Evolutionary conservation across 2,888 invertebrate genomes (phyloP).

Genomic region (Gonocerus acuteangulatus): DNA sequence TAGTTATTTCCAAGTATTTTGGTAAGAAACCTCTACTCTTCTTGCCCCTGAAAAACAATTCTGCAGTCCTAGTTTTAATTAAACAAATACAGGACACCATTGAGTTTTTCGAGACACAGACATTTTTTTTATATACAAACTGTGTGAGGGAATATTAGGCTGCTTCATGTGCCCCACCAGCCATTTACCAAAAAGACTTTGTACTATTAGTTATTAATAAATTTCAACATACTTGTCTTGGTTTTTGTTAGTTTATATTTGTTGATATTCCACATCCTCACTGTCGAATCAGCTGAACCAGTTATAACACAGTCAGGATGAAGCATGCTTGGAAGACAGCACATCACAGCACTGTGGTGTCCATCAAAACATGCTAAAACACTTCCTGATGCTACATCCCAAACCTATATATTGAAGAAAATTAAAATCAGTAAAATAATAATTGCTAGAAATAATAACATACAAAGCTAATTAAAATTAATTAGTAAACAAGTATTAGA

Average conservation of each 20-base stretch:
- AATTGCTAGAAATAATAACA: neutral
- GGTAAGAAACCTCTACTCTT: no score
- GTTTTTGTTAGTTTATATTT: constrained; percentile 45
- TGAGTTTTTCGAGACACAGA: no score
- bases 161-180: no score
- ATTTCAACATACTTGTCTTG: constrained; percentile 40
- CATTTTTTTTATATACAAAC: no score
- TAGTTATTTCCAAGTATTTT: no score
- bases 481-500: no score
- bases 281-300: constrained; percentile 57
- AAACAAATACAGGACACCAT: no score
- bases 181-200: no score
- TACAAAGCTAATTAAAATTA: neutral
- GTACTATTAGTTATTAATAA: no score
- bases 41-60: no score
- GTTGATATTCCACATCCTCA: constrained; percentile 58
- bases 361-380: constrained; percentile 54
- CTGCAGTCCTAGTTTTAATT: no score
- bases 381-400: constrained; percentile 52
- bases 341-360: constrained; percentile 50
- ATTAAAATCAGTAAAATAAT: neutral
- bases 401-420: constrained; percentile 47
- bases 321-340: constrained; percentile 58
- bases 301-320: constrained; percentile 55
- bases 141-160: no score